Evolutionary conservation across 1,140 invertebrate genomes (phyloP), one percentile per base, ranked within the genome.

Genomic region (Theocolax elegans): DNA sequence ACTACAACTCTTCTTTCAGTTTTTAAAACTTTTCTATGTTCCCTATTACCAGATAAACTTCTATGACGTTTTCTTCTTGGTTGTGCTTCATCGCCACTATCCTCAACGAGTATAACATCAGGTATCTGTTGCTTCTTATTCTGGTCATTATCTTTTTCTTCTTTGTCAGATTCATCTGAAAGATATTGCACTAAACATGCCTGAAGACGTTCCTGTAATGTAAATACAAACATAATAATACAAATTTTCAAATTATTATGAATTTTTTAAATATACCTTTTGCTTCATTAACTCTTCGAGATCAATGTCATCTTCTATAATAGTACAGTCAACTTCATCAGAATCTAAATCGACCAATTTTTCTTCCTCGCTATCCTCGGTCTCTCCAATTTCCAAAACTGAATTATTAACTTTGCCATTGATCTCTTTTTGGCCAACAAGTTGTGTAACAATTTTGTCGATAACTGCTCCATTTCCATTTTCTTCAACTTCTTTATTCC

Each of bases 211-310:
- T 87, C 88, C 88, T 89, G 38, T 1, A 63, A 29, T 40, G 46
- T 13, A 40, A 9, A n/a, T 8, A 3, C 4, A 56, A 56, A 17
- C 38, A 19, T 27, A 4, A 27, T 19, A 48, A 25, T 51, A 19
- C 17, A 17, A 15, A 19, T 19, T 59, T 42, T 59, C 1, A 59
- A 13, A 59, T 25, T 48, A 48, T 19, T 19, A 17, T 48, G 31
- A 35, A 35, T 6, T 29, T 19, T 8, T 48, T 8, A 29, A 25
- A 42, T 8, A 27, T 80, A 93, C 93, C 85, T 95, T 95, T 82
- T 95, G 93, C 76, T 91, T 91, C 93, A 95, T 95, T 67, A 96
- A 83, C 72, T 95, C 94, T 80, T 95, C 94, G 8, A 95, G 83
- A 83, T 95, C 94, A 68, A 95, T 90, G 75, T 95, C 94, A 78